A percentile compares a stretch with the other conserved stretches of the same genome.
These are phyloP conservation scores for Eucera pruinosa DNA, from an alignment of 2,888 invertebrate genomes.

Conservation along the genomic window DNA sequence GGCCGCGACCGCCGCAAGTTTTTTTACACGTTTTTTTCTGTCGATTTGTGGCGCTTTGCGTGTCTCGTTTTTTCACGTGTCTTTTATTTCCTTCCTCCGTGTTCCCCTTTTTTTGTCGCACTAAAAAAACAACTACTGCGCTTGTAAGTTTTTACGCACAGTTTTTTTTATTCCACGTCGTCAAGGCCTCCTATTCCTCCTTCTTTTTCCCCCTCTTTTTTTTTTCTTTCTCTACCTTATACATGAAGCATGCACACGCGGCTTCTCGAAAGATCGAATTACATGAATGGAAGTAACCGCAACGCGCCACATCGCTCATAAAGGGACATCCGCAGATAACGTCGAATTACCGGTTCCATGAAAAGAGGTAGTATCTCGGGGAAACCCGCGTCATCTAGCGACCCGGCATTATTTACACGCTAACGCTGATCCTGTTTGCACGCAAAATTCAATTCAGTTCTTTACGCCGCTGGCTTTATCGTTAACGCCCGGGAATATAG, in stretches of 20 bases:
- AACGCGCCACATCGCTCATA: constrained; percentile 11
- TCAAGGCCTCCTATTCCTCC: constrained; percentile 12
- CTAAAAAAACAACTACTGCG: constrained; percentile 29
- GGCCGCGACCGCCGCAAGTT: constrained; percentile 34
- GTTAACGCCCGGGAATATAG: constrained; percentile 24
- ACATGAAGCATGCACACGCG: not conserved
- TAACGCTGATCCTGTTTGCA: constrained; percentile 26
- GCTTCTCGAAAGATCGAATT: constrained; percentile 50
- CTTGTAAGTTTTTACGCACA: constrained; percentile 40
- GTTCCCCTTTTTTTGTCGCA: not conserved
- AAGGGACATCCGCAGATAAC: constrained; percentile 26
- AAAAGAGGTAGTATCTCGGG: constrained; percentile 3
- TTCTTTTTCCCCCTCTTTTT: not conserved
- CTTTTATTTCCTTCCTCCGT: constrained; percentile 22
- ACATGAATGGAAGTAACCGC: constrained; percentile 37
- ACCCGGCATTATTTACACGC: constrained; percentile 28
- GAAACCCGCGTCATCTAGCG: not conserved
- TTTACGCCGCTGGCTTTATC: constrained; percentile 24
- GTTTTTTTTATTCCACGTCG: constrained; percentile 31
- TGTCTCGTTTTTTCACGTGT: constrained; percentile 53
- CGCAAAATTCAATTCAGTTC: constrained; percentile 27
- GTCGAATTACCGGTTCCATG: constrained; percentile 32
- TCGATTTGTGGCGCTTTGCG: constrained; percentile 36
- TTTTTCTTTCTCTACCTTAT: not conserved
- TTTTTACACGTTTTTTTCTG: constrained; percentile 43